phyloP scores from a whole-genome alignment of 2,113 vertebrate species.

The Pterocles orientalis region DNA sequence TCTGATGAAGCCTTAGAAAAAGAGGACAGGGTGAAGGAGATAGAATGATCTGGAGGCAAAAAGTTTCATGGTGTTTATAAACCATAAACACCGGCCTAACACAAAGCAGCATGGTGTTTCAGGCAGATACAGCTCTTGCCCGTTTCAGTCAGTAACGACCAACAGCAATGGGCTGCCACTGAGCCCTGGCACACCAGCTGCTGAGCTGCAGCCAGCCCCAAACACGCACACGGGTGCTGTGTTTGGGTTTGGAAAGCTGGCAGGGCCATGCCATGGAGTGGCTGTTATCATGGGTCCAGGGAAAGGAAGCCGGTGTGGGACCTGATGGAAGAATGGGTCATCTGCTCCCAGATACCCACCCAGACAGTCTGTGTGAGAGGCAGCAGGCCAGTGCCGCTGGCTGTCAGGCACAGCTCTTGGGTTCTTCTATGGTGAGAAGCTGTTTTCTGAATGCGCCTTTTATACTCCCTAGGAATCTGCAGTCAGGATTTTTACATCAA shows the following conservation, averaged over 20 bases:
- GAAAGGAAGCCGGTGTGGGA: neutral
- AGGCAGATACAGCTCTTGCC: neutral
- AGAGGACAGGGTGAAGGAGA: neutral
- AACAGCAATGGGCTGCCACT: neutral
- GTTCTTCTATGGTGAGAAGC: neutral
- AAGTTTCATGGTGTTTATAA: neutral
- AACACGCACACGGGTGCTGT: rapidly evolving
- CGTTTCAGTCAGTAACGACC: neutral
- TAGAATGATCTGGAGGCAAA: neutral
- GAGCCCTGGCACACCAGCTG: neutral
- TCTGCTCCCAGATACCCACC: neutral
- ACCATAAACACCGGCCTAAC: neutral
- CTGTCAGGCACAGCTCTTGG: neutral
- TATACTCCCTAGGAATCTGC: neutral
- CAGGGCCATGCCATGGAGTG: neutral
- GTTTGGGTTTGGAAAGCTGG: neutral
- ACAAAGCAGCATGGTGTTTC: neutral
- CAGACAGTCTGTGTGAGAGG: neutral
- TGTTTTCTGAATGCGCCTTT: neutral
- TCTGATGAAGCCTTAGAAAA: neutral
- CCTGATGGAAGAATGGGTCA: neutral
- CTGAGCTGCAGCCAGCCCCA: rapidly evolving
- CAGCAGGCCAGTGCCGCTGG: neutral
- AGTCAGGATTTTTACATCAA: neutral
- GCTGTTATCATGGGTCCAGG: neutral